Percentiles rank a stretch among this genome's conserved stretches.
Evolutionary conservation across 2,113 vertebrate species (phyloP).

Genomic region (Globicephala melas): DNA sequence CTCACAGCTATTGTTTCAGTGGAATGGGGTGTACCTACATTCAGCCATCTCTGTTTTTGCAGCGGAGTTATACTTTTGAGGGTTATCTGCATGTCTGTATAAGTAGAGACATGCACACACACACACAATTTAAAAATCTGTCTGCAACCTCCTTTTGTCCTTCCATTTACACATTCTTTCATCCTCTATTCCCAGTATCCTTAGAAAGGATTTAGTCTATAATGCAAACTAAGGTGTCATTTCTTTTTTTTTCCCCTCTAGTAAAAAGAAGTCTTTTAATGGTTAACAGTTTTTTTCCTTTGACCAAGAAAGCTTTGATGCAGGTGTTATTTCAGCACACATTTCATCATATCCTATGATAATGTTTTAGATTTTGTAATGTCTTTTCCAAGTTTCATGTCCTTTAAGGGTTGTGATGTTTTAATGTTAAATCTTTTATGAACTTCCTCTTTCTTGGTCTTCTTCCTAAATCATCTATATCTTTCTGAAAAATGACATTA

Average conservation of each 20-base stretch:
- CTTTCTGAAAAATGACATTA: neutral
- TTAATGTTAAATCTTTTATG: constrained; percentile 35
- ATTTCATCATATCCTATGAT: constrained; percentile 18
- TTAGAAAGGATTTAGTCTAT: constrained; percentile 2
- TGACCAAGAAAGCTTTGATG: constrained; percentile 28
- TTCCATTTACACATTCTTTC: neutral
- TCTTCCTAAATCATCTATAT: neutral
- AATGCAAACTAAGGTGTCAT: constrained; percentile 2
- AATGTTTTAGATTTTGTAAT: constrained; percentile 22
- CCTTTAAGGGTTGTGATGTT: constrained; percentile 8
- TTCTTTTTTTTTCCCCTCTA: neutral
- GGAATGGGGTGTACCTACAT: neutral
- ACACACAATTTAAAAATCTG: neutral
- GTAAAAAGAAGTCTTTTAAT: neutral
- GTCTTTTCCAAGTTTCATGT: neutral
- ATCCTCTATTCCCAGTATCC: neutral
- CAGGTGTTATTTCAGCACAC: neutral
- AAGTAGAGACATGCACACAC: neutral
- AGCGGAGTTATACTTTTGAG: neutral
- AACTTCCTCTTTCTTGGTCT: neutral
- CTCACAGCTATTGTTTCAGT: neutral
- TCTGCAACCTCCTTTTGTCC: neutral
- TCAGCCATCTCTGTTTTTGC: neutral
- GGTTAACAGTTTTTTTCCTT: constrained; percentile 24
- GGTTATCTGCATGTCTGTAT: neutral